Percentiles rank a stretch among this genome's conserved stretches.
Evolutionary conservation across 2,113 vertebrate genomes (phyloP).

Genomic region (Megaleporinus macrocephalus): DNA sequence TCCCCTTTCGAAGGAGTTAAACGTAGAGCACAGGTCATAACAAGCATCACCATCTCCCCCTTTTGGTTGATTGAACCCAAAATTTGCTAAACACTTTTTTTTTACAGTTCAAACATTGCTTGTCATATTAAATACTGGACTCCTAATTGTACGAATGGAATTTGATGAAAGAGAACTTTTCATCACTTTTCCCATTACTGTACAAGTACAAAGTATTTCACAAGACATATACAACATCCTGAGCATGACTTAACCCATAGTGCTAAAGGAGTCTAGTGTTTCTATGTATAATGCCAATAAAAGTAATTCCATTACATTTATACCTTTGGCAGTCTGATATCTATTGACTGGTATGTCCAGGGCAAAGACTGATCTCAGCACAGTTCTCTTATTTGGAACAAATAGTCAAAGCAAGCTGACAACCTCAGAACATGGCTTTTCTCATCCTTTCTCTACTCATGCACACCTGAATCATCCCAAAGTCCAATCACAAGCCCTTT

Average conservation of each 20-base stretch:
- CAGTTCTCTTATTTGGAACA: not conserved
- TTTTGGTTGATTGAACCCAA: too few species aligned
- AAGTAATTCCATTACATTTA: not conserved
- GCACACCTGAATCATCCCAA: not conserved
- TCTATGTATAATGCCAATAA: too few species aligned
- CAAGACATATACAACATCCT: too few species aligned
- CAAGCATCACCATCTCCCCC: too few species aligned
- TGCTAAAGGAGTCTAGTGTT: not conserved
- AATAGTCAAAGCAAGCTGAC: not conserved
- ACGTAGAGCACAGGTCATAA: too few species aligned
- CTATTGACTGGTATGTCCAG: not conserved
- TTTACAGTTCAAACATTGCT: too few species aligned
- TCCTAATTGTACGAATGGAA: not conserved
- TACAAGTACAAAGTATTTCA: too few species aligned
- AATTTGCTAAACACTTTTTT: too few species aligned
- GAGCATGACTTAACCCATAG: too few species aligned
- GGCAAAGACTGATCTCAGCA: not conserved
- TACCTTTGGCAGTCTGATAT: not conserved
- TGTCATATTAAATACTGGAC: not conserved
- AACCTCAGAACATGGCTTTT: not conserved
- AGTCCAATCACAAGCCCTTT: not conserved
- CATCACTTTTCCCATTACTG: too few species aligned
- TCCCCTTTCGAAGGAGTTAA: too few species aligned
- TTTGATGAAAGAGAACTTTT: too few species aligned
- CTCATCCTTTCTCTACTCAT: not conserved